Conservation (phyloP, 2,113 vertebrate species). For the Chaenogobius annularis region DNA sequence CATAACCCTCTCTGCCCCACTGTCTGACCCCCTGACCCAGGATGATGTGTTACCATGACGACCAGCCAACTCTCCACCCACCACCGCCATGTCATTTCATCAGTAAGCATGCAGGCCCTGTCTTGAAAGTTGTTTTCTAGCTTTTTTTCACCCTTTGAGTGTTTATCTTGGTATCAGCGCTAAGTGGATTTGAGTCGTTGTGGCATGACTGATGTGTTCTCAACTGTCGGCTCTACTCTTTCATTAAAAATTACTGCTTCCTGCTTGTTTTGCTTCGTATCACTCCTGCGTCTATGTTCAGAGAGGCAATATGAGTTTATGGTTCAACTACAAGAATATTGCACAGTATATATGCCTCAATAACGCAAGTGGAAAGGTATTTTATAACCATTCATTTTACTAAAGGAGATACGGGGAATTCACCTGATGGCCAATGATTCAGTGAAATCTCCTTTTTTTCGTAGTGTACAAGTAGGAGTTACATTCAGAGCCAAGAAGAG, state of each 20-base stretch:
- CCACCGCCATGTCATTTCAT: slow-evolving; percentile 13
- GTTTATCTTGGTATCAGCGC: slow-evolving; percentile 31
- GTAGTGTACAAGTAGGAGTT: background rate
- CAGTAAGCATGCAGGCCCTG: slow-evolving; percentile 20
- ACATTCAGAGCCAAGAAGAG: background rate
- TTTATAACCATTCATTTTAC: background rate
- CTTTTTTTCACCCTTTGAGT: slow-evolving; percentile 20
- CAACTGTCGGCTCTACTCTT: slow-evolving; percentile 13
- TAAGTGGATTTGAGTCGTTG: slow-evolving; percentile 51
- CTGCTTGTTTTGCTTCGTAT: background rate
- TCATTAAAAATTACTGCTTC: background rate
- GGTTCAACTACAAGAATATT: background rate
- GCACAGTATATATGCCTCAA: background rate
- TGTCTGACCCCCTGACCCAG: slow-evolving; percentile 24
- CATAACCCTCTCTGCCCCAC: slow-evolving; percentile 7
- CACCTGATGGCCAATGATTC: background rate
- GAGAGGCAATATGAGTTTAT: slow-evolving; percentile 1
- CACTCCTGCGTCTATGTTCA: background rate
- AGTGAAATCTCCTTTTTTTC: background rate
- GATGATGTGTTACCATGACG: slow-evolving; percentile 46
- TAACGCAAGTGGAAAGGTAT: background rate
- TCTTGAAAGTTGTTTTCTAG: slow-evolving; percentile 46
- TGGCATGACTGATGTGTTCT: slow-evolving; percentile 19
- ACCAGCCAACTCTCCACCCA: slow-evolving; percentile 27
- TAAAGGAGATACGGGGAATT: background rate